Evolutionary conservation across 1,140 invertebrate species (phyloP), one percentile per base, ranked within the genome.

Genomic region (Bathynomus jamesi): DNA sequence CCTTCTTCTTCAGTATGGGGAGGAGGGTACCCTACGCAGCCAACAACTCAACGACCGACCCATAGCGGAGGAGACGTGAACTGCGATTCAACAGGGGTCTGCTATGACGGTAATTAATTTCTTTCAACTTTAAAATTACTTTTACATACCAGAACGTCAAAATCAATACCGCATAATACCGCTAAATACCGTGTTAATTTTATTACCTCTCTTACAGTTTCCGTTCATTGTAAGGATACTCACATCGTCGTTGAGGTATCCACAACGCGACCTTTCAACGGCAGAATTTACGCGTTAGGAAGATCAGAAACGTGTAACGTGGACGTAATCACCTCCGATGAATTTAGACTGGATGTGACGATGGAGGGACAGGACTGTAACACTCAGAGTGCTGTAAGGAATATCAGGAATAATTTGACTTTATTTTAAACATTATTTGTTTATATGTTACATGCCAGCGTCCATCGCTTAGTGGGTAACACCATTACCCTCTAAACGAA

Each of bases 341-440:
- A 91, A 61, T 96, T 96, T 87, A 86, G 92, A 78, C 85, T 96
- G 46, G 94, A 96, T 81, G 85, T 96, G 10, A 94, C 93, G 30
- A 94, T 96, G 90, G 90, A 85, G 71, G 94, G 93, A 21, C 93
- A 95, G 81, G 94, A 96, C 79, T 96, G 94, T 81, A 96, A 96
- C 81, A 96, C 94, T 17, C 82, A 83, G 74, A 82, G 81, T 24
- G 76, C 81, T 76, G 81, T 82, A 75, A 77, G 79, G n/a, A n/a
- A n/a, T n/a, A n/a, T n/a, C n/a, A n/a, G n/a, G n/a, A n/a, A n/a
- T n/a, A n/a, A n/a, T n/a, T n/a, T n/a, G n/a, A n/a, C n/a, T n/a
- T n/a, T n/a, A n/a, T n/a, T n/a, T n/a, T n/a, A n/a, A n/a, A n/a
- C n/a, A n/a, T n/a, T n/a, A n/a, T n/a, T n/a, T n/a, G n/a, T n/a